Percentiles rank a stretch among this genome's conserved stretches.
These are phyloP conservation scores for Drosophila stalkeri DNA, from an alignment of 2,888 invertebrate genomes.

Conservation along the genomic window DNA sequence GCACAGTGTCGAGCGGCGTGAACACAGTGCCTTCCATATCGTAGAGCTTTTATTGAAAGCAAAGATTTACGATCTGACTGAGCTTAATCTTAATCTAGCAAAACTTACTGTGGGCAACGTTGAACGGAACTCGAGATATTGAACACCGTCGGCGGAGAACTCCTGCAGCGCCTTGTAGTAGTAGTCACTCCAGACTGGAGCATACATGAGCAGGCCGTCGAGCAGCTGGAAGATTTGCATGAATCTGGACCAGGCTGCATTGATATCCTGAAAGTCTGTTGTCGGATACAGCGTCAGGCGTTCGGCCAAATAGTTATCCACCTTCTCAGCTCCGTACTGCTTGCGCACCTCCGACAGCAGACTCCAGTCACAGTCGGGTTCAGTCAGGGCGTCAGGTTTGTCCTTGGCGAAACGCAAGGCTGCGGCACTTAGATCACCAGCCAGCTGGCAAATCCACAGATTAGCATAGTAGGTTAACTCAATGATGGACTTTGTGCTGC, in stretches of 20 bases:
- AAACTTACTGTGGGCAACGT: slow-evolving; percentile 86
- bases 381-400: slow-evolving; percentile 39
- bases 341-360: slow-evolving; percentile 69
- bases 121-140: slow-evolving; percentile 90
- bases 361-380: slow-evolving; percentile 70
- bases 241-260: slow-evolving; percentile 88
- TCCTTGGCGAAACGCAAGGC: slow-evolving; percentile 66
- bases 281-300: slow-evolving; percentile 87
- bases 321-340: slow-evolving; percentile 69
- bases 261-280: slow-evolving; percentile 86
- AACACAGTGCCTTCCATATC: slow-evolving; percentile 88
- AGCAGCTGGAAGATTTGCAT: slow-evolving; percentile 87
- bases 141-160: slow-evolving; percentile 88
- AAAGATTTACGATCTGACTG: not conserved
- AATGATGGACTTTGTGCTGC: slow-evolving; percentile 88
- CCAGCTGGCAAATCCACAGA: slow-evolving; percentile 85
- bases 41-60: slow-evolving; percentile 85
- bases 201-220: slow-evolving; percentile 87
- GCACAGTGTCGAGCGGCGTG: slow-evolving; percentile 86
- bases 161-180: slow-evolving; percentile 88
- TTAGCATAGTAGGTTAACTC: slow-evolving; percentile 88
- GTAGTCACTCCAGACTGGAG: slow-evolving; percentile 89
- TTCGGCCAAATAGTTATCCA: slow-evolving; percentile 86
- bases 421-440: slow-evolving; percentile 42
- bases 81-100: not conserved